These are phyloP conservation scores for Ciconia nigra DNA, from an alignment of 2,797 vertebrate species.

Conservation along the genomic window DNA sequence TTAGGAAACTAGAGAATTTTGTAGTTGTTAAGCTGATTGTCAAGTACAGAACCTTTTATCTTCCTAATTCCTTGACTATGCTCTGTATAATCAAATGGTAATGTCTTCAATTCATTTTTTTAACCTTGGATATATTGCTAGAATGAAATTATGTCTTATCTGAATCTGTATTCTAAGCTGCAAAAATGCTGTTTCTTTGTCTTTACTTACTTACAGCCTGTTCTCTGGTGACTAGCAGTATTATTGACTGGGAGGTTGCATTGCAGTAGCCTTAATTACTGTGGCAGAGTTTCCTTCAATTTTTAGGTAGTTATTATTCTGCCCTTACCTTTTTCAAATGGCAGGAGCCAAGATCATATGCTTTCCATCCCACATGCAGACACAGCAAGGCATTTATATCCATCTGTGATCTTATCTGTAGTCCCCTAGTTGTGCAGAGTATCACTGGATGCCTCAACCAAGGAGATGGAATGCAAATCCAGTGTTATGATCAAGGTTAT, in stretches of 20 bases:
- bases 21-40: not conserved
- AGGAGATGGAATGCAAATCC: not conserved
- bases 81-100: not conserved
- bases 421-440: not conserved
- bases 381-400: not conserved
- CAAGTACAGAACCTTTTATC: not conserved
- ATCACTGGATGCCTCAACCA: not conserved
- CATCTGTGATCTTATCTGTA: not conserved
- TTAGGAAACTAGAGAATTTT: not conserved
- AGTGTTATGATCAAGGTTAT: not conserved
- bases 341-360: not conserved
- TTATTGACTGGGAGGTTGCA: not conserved
- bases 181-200: not conserved
- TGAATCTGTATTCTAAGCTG: not conserved
- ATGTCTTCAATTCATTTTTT: not conserved
- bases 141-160: not conserved
- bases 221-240: not conserved
- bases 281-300: not conserved
- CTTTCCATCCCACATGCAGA: not conserved
- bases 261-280: not conserved
- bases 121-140: not conserved
- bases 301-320: not conserved
- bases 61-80: not conserved
- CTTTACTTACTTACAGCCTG: not conserved
- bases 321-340: not conserved